Evolutionary conservation across 2,888 invertebrate genomes (phyloP).

Genomic region (Drosophila paramelanica): DNA sequence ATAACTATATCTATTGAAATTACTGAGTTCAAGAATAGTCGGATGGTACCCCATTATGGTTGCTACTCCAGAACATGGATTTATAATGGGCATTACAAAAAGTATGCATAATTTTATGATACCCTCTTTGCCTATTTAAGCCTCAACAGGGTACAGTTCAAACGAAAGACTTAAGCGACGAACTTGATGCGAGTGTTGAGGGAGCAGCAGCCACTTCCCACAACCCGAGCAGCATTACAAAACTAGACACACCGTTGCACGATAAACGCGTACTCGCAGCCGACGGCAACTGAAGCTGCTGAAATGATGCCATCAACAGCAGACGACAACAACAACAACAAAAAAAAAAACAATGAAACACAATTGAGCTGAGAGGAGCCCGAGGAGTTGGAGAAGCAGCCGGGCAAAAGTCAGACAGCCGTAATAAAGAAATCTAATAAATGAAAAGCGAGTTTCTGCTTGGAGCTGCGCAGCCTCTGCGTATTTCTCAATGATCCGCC

Average conservation of each 20-base stretch:
- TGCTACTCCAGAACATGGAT: too few relatives aligned
- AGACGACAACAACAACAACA: constrained; percentile 50
- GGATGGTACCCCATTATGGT: too few relatives aligned
- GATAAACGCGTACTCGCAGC: constrained; percentile 50
- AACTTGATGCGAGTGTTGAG: constrained; percentile 59
- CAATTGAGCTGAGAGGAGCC: constrained; percentile 25
- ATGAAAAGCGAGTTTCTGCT: constrained; percentile 55
- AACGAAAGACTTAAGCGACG: constrained; percentile 72
- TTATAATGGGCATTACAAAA: background rate
- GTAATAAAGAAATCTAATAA: constrained; percentile 70
- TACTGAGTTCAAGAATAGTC: background rate
- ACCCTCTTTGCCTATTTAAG: background rate
- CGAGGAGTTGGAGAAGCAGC: constrained; percentile 20
- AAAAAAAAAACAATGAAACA: constrained; percentile 35
- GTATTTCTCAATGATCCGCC: constrained; percentile 63
- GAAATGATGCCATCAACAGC: constrained; percentile 81
- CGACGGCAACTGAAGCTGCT: constrained; percentile 61
- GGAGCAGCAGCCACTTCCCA: constrained; percentile 76
- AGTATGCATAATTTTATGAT: constrained; percentile 9
- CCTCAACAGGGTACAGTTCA: constrained; percentile 26
- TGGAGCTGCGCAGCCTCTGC: constrained; percentile 38
- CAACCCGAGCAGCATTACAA: constrained; percentile 68
- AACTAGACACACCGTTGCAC: constrained; percentile 32
- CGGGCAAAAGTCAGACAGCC: constrained; percentile 50
- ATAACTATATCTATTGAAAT: background rate